These are phyloP conservation scores for Caenorhabditis latens DNA, from an alignment of 1,140 invertebrate species.

Conservation along the genomic window DNA sequence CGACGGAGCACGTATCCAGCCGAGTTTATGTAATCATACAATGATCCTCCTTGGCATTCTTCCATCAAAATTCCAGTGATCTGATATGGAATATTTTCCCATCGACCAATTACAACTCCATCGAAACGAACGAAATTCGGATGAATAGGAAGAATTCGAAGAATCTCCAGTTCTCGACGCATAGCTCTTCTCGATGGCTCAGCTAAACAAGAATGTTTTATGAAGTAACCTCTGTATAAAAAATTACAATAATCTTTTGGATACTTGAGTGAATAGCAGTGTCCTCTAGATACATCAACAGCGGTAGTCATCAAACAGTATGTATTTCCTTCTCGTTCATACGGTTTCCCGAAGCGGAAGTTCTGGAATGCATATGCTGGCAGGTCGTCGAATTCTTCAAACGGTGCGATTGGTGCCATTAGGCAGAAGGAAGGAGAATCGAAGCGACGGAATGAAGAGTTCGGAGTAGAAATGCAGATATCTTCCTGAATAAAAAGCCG, in stretches of 20 bases:
- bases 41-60: neutral
- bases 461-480: neutral
- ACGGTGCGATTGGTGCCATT: constrained; percentile 18
- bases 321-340: neutral
- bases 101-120: constrained; percentile 39
- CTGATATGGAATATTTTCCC: constrained; percentile 8
- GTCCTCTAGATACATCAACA: neutral
- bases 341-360: neutral
- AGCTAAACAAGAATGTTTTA: neutral
- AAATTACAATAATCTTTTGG: constrained; percentile 20
- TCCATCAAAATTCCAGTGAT: constrained; percentile 28
- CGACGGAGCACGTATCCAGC: neutral
- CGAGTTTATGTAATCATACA: neutral
- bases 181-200: neutral
- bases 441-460: neutral
- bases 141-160: neutral
- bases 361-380: neutral
- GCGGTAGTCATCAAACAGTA: neutral
- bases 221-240: neutral
- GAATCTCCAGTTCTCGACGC: constrained; percentile 5
- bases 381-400: neutral
- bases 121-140: constrained; percentile 5
- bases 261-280: neutral
- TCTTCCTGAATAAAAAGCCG: constrained; percentile 3
- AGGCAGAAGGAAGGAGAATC: neutral